These are phyloP conservation scores for Diglossa cyanea DNA, from an alignment of 2,797 vertebrate species.

Conservation along the genomic window DNA sequence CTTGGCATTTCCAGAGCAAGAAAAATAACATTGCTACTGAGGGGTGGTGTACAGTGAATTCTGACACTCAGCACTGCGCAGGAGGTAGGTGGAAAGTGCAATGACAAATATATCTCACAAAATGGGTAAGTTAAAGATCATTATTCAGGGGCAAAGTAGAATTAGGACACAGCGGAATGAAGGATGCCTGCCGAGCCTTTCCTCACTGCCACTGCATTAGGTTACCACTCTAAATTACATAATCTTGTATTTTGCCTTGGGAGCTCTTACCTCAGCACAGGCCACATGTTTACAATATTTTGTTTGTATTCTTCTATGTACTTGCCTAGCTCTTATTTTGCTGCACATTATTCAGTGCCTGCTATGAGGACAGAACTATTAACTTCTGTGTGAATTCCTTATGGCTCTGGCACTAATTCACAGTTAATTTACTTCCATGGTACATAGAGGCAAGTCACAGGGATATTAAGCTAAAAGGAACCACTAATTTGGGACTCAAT, in stretches of 20 bases:
- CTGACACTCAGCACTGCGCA: constrained; percentile 11
- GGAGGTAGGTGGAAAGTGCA: constrained; percentile 38
- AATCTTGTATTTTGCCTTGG: background rate
- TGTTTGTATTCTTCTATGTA: constrained; percentile 16
- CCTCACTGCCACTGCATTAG: background rate
- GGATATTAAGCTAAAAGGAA: constrained; percentile 38
- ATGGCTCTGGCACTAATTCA: constrained; percentile 42
- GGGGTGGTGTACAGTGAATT: background rate
- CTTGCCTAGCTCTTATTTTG: background rate
- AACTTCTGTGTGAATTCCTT: constrained; percentile 39
- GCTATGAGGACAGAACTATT: constrained; percentile 45
- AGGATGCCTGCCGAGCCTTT: background rate
- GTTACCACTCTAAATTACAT: constrained; percentile 24
- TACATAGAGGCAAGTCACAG: background rate
- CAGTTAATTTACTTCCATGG: constrained; percentile 42
- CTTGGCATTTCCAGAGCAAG: constrained; percentile 25
- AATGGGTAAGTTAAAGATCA: background rate
- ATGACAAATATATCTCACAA: constrained; percentile 37
- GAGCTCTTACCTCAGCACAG: background rate
- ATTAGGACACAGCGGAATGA: background rate
- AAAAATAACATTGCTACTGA: constrained; percentile 46
- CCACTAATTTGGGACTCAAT: background rate
- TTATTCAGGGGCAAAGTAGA: constrained; percentile 42
- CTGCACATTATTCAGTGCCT: constrained; percentile 26
- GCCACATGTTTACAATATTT: background rate